Percentiles rank a stretch among this genome's conserved stretches.
Evolutionary conservation across 2,113 vertebrate genomes (phyloP).

Genomic region (Neogale vison): DNA sequence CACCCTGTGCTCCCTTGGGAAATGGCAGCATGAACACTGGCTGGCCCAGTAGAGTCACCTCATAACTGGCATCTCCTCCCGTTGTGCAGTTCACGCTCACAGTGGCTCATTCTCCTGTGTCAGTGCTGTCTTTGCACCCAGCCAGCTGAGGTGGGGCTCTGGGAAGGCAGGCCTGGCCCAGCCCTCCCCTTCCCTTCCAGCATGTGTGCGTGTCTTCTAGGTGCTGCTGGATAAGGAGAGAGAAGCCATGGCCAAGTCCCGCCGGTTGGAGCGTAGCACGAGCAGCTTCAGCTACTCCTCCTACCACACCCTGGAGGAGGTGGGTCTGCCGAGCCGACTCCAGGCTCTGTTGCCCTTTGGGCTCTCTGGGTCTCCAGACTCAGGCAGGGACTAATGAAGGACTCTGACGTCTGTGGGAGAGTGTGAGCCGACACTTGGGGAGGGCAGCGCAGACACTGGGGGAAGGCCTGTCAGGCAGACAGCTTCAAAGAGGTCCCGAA

Average conservation of each 20-base stretch:
- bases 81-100: rapidly evolving
- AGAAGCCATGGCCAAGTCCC: constrained; percentile 82
- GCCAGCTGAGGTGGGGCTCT: background rate
- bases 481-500: background rate
- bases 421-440: background rate
- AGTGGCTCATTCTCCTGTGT: background rate
- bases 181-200: background rate
- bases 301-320: constrained; percentile 91
- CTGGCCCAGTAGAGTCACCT: too few relatives aligned
- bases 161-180: background rate
- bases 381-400: background rate
- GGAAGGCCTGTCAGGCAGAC: background rate
- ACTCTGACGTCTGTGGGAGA: background rate
- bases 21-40: background rate
- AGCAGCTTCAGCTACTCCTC: constrained; percentile 85
- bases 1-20: background rate
- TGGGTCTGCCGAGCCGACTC: constrained; percentile 40
- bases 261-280: constrained; percentile 80
- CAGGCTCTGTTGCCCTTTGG: background rate
- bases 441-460: background rate
- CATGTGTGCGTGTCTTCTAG: constrained; percentile 62
- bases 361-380: background rate
- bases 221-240: constrained; percentile 88
- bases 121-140: background rate
- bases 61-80: background rate